These are phyloP conservation scores for Acanthopleura granulata DNA, from an alignment of 2,888 invertebrate species.

Conservation along the genomic window DNA sequence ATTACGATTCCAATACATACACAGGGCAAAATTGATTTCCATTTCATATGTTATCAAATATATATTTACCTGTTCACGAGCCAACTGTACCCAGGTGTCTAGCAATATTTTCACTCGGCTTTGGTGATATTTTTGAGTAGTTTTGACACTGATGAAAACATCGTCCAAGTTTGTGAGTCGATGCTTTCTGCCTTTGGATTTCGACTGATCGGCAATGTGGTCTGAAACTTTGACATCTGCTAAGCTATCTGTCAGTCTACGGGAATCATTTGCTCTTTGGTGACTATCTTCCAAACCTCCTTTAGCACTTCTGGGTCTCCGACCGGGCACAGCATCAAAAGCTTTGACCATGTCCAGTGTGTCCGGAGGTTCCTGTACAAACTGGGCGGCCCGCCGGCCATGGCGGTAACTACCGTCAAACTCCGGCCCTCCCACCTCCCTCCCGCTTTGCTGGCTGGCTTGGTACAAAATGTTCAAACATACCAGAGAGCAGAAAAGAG, in stretches of 20 bases:
- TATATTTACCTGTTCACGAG: slow-evolving; percentile 85
- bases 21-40: too few relatives aligned
- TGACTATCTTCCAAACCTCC: neutral
- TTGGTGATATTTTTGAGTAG: slow-evolving; percentile 88
- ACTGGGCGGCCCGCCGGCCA: neutral
- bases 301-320: neutral
- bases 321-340: neutral
- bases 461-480: slow-evolving; percentile 29
- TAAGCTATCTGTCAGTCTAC: neutral
- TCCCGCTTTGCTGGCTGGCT: neutral
- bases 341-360: neutral
- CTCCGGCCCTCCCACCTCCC: neutral
- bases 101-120: slow-evolving; percentile 87
- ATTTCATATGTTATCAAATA: neutral
- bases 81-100: slow-evolving; percentile 95
- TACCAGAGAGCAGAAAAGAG: slow-evolving; percentile 28
- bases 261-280: neutral
- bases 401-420: neutral
- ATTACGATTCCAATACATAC: too few relatives aligned
- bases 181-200: neutral
- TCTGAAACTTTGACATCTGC: neutral
- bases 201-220: too few relatives aligned
- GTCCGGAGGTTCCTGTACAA: neutral
- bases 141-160: slow-evolving; percentile 95
- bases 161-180: slow-evolving; percentile 70